Evolutionary conservation across 2,888 invertebrate species (phyloP), one percentile per base, ranked within the genome.

Genomic region (Drosophila pegasa): DNA sequence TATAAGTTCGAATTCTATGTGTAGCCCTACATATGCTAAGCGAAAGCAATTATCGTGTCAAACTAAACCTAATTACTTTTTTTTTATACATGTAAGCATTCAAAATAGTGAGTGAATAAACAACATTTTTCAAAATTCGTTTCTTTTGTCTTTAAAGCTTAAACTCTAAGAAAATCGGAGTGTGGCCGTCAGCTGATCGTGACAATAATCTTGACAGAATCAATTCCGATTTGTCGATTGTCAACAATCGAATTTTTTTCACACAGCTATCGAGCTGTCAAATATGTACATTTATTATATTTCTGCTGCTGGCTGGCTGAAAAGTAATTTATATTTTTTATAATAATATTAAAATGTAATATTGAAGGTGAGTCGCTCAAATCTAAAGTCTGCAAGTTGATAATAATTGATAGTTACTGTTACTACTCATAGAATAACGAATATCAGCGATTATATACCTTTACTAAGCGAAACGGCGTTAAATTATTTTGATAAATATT

Each of bases 61-160:
- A 79, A 78, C 68, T 65, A 57, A 61, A 82, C 31, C 67, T 60
- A 48, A 63, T 51, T 58, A 61, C 47, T 22, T 64, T 75, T 75
- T 75, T 51, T 75, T 77, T 70, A 51, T 73, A 73, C 54, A 50
- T 73, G 56, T 78, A 69, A 78, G 73, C 59, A 62, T 60, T 65
- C 75, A 71, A 76, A 18, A 31, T 48, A 48, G 31, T 48, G 31
- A 50, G 58, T 60, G 51, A 75, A 78, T 77, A 78, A 77, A 72
- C 20, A 71, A n/a, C 18, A n/a, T 27, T 47, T 67, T 38, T 50
- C 20, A 7, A 38, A 65, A 38, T 48, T 35, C 16, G 33, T 40
- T 58, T 56, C 12, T 27, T 25, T 18, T 14, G 2, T 16, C n/a
- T 14, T 27, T 41, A 8, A 22, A n/a, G n/a, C n/a, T n/a, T n/a